Evolutionary conservation across 2,113 vertebrate genomes (phyloP).

Genomic region (Calypte anna): DNA sequence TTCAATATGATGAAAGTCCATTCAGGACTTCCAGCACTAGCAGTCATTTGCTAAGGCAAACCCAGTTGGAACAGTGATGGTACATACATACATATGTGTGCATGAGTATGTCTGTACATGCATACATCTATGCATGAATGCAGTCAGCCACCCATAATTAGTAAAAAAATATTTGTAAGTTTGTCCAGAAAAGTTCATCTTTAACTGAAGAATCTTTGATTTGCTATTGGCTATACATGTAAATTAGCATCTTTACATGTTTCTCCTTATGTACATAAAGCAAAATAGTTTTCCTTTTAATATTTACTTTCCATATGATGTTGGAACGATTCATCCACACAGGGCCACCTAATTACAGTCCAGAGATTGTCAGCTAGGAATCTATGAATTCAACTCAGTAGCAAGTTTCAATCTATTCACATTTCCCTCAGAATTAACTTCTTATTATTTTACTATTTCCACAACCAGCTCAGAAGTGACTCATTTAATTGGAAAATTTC

Average conservation of each 20-base stretch:
- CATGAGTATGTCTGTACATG: neutral
- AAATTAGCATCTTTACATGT: neutral
- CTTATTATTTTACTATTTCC: neutral
- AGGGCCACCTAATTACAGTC: neutral
- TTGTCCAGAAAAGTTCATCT: neutral
- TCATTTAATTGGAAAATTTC: neutral
- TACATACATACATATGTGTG: accelerated
- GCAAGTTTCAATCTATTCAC: neutral
- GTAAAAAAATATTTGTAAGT: neutral
- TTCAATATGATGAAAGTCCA: neutral
- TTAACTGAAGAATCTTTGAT: neutral
- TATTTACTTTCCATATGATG: neutral
- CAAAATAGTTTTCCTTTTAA: neutral
- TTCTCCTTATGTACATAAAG: neutral
- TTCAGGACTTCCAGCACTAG: neutral
- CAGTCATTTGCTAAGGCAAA: neutral
- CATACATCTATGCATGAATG: neutral
- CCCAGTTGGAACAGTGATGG: neutral
- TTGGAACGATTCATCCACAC: neutral
- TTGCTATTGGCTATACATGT: neutral
- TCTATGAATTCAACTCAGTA: neutral
- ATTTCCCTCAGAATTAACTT: neutral
- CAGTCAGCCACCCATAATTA: neutral
- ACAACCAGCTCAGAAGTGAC: neutral
- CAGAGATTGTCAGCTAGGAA: neutral